Base-by-base conservation (phyloP, 1,140 invertebrate genomes). In the Caenorhabditis remanei region DNA sequence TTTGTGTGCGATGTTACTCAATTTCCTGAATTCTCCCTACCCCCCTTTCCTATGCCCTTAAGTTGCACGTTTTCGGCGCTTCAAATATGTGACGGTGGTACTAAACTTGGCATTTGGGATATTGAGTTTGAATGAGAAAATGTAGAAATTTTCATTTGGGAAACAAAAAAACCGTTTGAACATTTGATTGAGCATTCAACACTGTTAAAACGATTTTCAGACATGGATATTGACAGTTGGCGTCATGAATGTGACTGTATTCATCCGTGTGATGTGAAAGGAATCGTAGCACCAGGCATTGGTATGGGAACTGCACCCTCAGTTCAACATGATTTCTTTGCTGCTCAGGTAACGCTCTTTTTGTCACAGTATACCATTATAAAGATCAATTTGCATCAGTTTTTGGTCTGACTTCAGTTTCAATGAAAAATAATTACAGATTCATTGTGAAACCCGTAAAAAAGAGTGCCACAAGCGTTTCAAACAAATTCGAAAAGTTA, bases 301-400 rank as follows among this genome's bases (percentile, higher is more conserved):
- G 46, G 7, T 21, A 79, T 79, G 71, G 71, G 71, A 48, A 79
- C 50, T n/a, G 71, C 71, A 14, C 71, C 71, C 14, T 79, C 71
- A 13, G 71, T 79, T 79, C 71, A 79, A 50, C 71, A 79, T n/a
- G 71, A 79, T n/a, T 79, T 79, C 53, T 79, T 79, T 11, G 71
- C 71, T 11, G 71, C 71, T 4, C 46, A 79, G 46, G 71, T 79
- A 40, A 1, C 0, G 2, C 32, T 32, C 32, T 32, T 32, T 32
- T 0, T 0, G 32, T 32, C 32, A 32, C 32, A 32, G 0, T 32
- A 1, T 32, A 32, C 32, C 32, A 32, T 2, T 32, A 2, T 32
- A 1, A 32, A 32, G 2, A 32, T 32, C 32, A 32, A 32, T 32
- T 32, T 32, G 2, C 32, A 32, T 32, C 2, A 1, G 0, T 32